Evolutionary conservation across 2,797 vertebrate species (phyloP), one percentile per base, ranked within the genome.

Genomic region (Sebastolobus altivelis): DNA sequence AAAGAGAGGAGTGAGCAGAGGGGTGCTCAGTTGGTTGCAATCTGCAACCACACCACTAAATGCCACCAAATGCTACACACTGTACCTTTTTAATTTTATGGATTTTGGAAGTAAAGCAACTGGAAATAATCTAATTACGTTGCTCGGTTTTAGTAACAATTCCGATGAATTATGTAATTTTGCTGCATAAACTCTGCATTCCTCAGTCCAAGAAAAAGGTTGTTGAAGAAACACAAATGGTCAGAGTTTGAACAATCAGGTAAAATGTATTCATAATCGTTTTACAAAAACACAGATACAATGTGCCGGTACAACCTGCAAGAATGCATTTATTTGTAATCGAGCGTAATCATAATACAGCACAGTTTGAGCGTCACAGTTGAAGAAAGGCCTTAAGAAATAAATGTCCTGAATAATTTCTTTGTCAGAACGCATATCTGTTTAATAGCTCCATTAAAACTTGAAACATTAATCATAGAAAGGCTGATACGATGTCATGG

Each of bases 331-430:
- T 13, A 37, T 68, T 82, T 37, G 31, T 40, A 69, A 79, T 2
- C 14, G 10, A 49, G 8, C 0, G 5, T 9, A 29, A 40, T 72
- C 55, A 54, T 63, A 54, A 31, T 72, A 70, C 54, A 78, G 31
- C n/a, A 81, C 65, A 81, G 59, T 33, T 79, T 80, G 11, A 78
- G 37, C 6, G 54, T 77, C 65, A 81, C 82, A 88, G 65, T 52
- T 75, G n/a, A 87, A 69, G 16, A 72, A 59, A 14, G 31, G 35
- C n/a, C 43, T 62, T 35, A 18, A 49, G 12, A 31, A 37, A 55
- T 33, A n/a, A 25, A 73, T 27, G 27, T 40, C 3, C 22, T 67
- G 33, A 80, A 43, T 70, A 40, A 31, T 65, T 52, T 72, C 18
- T 67, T 33, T 62, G 29, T 27, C n/a, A 52, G 29, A 72, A 62